phyloP scores from a whole-genome alignment of 1,140 invertebrate species.

The Epicauta chinensis region DNA sequence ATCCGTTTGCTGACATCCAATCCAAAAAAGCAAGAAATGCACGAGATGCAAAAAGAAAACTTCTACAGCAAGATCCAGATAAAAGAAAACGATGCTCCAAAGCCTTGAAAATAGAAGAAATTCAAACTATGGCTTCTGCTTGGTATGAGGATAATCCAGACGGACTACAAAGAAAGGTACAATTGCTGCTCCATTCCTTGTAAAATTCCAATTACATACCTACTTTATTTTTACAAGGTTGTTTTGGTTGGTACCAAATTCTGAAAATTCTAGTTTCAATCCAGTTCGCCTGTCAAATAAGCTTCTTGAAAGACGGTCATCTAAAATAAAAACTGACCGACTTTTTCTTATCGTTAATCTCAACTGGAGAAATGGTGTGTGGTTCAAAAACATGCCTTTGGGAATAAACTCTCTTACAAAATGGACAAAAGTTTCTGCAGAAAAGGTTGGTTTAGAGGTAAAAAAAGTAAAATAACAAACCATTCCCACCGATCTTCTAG shows the following conservation, averaged over 20 bases:
- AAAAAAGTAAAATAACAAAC: no score
- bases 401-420: no score
- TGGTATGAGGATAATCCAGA: conserved; percentile 6
- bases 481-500: no score
- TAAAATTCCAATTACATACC: neutral
- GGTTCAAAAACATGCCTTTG: no score
- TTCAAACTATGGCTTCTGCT: neutral
- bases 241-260: conserved; percentile 5
- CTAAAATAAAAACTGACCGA: no score
- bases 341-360: no score
- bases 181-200: neutral
- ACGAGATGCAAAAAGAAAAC: conserved; percentile 1
- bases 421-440: no score
- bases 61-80: neutral
- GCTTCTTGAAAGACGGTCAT: no score
- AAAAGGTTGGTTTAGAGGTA: no score
- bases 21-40: neutral
- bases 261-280: neutral
- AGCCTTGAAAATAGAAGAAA: conserved; percentile 1
- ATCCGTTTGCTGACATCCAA: conserved; percentile 1
- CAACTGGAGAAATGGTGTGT: no score
- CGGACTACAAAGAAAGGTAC: neutral
- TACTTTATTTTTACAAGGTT: neutral
- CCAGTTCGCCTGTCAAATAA: neutral
- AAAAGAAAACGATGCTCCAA: conserved; percentile 2